These are phyloP conservation scores for Geopemphigus sp. DNA, from an alignment of 1,140 invertebrate genomes.

Conservation along the genomic window DNA sequence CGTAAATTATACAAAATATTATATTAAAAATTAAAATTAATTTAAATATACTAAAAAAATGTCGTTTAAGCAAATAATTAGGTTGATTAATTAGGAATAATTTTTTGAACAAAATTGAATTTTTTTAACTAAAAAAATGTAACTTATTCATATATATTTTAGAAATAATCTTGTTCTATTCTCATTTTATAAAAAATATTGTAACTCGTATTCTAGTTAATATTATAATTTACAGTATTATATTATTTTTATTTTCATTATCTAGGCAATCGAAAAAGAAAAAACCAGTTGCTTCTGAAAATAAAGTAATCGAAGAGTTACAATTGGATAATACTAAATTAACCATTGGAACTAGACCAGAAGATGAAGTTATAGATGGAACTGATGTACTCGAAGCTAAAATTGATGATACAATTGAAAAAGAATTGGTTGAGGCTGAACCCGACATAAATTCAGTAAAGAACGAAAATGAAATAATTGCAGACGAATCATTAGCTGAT, in stretches of 20 bases:
- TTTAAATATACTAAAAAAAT: too few species aligned
- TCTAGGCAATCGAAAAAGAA: slow-evolving; percentile 43
- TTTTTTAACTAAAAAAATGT: too few species aligned
- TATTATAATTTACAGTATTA: too few species aligned
- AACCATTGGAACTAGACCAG: slow-evolving; percentile 28
- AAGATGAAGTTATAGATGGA: slow-evolving; percentile 54
- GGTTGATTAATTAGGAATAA: too few species aligned
- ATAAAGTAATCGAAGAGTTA: slow-evolving; percentile 52
- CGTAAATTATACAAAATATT: too few species aligned
- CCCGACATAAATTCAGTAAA: neutral
- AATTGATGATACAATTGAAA: slow-evolving; percentile 53
- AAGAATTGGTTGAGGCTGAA: slow-evolving; percentile 50
- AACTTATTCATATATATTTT: too few species aligned
- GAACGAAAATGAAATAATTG: slow-evolving; percentile 18
- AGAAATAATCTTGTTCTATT: too few species aligned
- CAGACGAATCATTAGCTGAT: slow-evolving; percentile 36
- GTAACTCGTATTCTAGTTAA: too few species aligned
- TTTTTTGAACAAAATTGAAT: too few species aligned
- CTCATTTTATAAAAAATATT: too few species aligned
- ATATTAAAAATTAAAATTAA: too few species aligned
- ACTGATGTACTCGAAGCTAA: slow-evolving; percentile 52
- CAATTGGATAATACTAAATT: slow-evolving; percentile 53
- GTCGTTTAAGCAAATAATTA: too few species aligned
- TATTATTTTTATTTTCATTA: neutral
- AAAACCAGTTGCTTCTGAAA: slow-evolving; percentile 55